These are phyloP conservation scores for Panthera uncia DNA, from an alignment of 2,113 vertebrate genomes.

Conservation along the genomic window DNA sequence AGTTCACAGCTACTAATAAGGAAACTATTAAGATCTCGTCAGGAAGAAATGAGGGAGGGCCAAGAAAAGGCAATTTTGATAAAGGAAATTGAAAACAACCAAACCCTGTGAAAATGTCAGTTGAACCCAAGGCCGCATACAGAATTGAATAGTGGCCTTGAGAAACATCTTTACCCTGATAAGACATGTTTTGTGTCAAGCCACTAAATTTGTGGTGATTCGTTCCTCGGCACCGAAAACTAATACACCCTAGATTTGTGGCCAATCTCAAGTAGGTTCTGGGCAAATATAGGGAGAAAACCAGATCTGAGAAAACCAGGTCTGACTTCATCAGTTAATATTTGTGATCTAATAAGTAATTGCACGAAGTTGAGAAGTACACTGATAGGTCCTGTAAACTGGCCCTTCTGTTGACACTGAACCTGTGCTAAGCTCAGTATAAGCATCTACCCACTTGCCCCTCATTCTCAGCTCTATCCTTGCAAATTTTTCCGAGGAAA, in stretches of 20 bases:
- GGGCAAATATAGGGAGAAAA: neutral
- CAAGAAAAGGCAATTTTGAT: neutral
- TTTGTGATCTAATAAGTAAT: neutral
- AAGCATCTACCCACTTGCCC: too few relatives aligned
- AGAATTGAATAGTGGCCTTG: neutral
- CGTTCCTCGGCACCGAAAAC: neutral
- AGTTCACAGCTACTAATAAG: neutral
- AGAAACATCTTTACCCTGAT: neutral
- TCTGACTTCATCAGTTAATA: neutral
- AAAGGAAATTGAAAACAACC: neutral
- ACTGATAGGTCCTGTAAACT: neutral
- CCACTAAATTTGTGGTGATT: neutral
- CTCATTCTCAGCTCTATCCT: neutral
- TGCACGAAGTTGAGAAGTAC: neutral
- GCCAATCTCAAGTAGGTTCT: neutral
- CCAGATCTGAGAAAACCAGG: neutral
- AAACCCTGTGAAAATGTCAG: neutral
- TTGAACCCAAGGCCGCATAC: neutral
- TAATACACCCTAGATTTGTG: neutral
- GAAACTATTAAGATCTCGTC: neutral
- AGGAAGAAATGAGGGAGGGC: neutral
- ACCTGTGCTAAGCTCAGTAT: neutral
- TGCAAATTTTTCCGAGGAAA: neutral
- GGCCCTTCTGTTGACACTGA: neutral
- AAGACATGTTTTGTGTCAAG: neutral